Percentiles rank a stretch among this genome's conserved stretches.
Evolutionary conservation across 2,888 invertebrate genomes (phyloP).

Genomic region (Cheilosia vulpina): DNA sequence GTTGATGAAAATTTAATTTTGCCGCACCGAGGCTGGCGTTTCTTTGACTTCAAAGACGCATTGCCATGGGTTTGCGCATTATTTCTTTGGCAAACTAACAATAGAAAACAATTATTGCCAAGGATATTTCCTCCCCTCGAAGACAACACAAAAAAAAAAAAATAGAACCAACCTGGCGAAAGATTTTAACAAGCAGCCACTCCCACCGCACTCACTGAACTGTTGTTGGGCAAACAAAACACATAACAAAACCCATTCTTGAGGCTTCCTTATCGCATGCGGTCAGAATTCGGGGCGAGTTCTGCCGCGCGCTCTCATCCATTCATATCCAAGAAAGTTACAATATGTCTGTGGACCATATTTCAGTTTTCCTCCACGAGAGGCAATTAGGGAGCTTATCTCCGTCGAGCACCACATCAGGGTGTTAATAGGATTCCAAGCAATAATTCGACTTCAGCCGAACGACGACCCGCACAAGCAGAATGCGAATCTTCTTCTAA

Average conservation of each 20-base stretch:
- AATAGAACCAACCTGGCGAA: conserved; percentile 45
- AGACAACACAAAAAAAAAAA: conserved; percentile 25
- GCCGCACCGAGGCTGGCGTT: conserved; percentile 2
- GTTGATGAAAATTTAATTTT: conserved; percentile 54
- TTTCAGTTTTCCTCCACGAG: conserved; percentile 65
- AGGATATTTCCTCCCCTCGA: conserved; percentile 21
- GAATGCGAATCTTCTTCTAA: background rate
- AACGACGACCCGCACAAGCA: conserved; percentile 1
- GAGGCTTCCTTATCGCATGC: conserved; percentile 65
- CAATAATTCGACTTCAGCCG: conserved; percentile 58
- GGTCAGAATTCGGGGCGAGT: conserved; percentile 55
- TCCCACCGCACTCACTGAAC: background rate
- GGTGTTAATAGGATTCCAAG: conserved; percentile 71
- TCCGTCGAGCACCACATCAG: conserved; percentile 66
- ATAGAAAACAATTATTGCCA: conserved; percentile 47
- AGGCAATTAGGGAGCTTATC: conserved; percentile 72
- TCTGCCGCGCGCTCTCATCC: conserved; percentile 13
- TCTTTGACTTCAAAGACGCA: conserved; percentile 33
- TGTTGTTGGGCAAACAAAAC: conserved; percentile 34
- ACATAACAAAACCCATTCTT: conserved; percentile 36
- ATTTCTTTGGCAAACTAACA: conserved; percentile 39
- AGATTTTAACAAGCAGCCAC: conserved; percentile 51
- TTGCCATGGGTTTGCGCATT: conserved; percentile 12
- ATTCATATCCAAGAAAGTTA: conserved; percentile 10
- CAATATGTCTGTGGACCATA: conserved; percentile 68